These are phyloP conservation scores for Bubalus kerabau DNA, from an alignment of 2,113 vertebrate species.

Conservation along the genomic window DNA sequence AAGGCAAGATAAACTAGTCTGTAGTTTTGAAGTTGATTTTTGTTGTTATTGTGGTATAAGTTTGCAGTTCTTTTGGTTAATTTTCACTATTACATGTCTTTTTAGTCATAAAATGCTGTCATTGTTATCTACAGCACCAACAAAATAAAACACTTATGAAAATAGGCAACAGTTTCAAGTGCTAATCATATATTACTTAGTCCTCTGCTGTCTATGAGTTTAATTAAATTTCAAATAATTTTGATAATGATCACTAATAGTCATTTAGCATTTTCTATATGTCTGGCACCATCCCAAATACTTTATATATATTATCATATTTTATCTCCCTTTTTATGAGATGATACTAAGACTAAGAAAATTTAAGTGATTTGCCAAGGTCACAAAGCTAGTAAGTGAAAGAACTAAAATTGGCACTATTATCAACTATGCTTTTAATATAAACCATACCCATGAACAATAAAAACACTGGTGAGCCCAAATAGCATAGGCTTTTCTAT, in stretches of 20 bases:
- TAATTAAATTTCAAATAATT: background rate
- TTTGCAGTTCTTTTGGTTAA: background rate
- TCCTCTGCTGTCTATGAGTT: background rate
- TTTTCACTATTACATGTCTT: background rate
- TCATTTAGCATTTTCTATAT: background rate
- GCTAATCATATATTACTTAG: background rate
- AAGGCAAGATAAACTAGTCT: conserved; percentile 32
- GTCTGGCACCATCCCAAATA: background rate
- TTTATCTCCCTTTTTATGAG: background rate
- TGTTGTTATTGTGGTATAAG: background rate
- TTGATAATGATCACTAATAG: background rate
- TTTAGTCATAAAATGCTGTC: background rate
- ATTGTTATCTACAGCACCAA: background rate
- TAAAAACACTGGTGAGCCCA: background rate
- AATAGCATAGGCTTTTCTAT: background rate
- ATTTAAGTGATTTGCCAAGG: background rate
- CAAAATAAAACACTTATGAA: background rate
- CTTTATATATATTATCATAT: background rate
- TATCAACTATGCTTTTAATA: background rate
- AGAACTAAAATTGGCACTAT: background rate
- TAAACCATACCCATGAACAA: background rate
- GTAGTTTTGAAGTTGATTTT: conserved; percentile 4
- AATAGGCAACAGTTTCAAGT: background rate
- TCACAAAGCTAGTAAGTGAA: background rate
- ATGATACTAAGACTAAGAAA: background rate